Conservation (phyloP, 2,888 invertebrate genomes). For the Spilarctia lutea region DNA sequence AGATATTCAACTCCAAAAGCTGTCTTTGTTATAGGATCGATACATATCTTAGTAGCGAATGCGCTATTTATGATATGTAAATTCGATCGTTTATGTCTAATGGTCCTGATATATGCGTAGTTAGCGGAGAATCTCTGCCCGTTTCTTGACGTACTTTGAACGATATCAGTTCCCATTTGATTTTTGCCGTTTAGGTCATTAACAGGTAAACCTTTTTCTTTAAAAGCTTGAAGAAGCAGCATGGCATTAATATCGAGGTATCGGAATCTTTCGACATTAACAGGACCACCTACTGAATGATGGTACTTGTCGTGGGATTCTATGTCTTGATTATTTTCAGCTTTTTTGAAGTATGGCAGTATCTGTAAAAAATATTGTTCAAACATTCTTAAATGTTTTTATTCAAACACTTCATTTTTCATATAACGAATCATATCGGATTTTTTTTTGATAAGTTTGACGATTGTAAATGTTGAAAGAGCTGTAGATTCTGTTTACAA, state of each 20-base stretch:
- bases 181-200: constrained; percentile 86
- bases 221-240: constrained; percentile 86
- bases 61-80: constrained; percentile 83
- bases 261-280: constrained; percentile 88
- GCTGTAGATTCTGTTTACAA: too few relatives aligned
- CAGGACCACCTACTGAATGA: constrained; percentile 88
- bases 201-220: constrained; percentile 87
- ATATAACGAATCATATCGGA: neutral
- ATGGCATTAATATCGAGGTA: constrained; percentile 87
- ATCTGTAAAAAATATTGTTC: constrained; percentile 68
- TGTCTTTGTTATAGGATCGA: constrained; percentile 84
- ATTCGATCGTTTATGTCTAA: constrained; percentile 84
- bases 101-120: constrained; percentile 89
- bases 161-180: constrained; percentile 87
- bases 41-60: constrained; percentile 85
- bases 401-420: too few relatives aligned
- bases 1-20: constrained; percentile 78
- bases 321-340: constrained; percentile 87
- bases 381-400: neutral
- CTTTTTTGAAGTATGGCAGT: constrained; percentile 90
- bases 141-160: constrained; percentile 88
- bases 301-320: constrained; percentile 84
- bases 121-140: constrained; percentile 88
- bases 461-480: too few relatives aligned
- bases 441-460: too few relatives aligned